Percentiles rank a stretch among this genome's conserved stretches.
Conservation (phyloP, 2,888 invertebrate genomes). For the Eumerus sabulonum region DNA sequence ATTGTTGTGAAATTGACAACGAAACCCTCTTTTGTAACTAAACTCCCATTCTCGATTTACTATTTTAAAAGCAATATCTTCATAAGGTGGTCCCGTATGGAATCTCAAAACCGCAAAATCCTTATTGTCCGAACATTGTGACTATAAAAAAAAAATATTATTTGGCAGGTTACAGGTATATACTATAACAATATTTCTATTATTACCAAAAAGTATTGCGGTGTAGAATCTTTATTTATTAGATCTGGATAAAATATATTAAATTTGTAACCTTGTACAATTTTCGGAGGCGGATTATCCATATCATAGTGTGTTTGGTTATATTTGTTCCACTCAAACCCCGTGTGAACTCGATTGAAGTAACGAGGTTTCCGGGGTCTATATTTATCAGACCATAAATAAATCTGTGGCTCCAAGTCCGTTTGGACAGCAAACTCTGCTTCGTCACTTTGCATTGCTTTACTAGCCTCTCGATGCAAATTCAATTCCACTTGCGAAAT, state of each 20-base stretch:
- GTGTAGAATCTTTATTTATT: constrained; percentile 94
- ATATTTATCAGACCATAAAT: constrained; percentile 97
- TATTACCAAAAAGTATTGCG: constrained; percentile 93
- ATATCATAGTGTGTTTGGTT: constrained; percentile 99
- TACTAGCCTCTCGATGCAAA: constrained; percentile 89
- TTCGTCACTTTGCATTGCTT: constrained; percentile 92
- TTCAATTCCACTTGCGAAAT: constrained; percentile 81
- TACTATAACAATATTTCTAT: constrained; percentile 9
- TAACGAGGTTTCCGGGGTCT: constrained; percentile 97
- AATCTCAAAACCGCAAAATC: constrained; percentile 97
- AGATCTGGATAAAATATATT: constrained; percentile 99
- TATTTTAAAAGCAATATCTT: constrained; percentile 99
- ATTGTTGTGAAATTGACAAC: constrained; percentile 99
- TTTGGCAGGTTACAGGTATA: constrained; percentile 1
- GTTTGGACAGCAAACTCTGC: constrained; percentile 95
- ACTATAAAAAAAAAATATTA: constrained; percentile 81
- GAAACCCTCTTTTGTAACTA: constrained; percentile 97
- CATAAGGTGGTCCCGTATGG: constrained; percentile 99
- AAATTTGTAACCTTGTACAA: constrained; percentile 99
- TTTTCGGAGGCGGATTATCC: constrained; percentile 99
- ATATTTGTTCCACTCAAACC: constrained; percentile 99
- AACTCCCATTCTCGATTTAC: constrained; percentile 99
- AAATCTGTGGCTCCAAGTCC: constrained; percentile 89
- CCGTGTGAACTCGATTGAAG: constrained; percentile 97
- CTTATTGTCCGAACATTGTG: constrained; percentile 92